Evolutionary conservation across 1,140 invertebrate genomes (phyloP).

Genomic region (Megalopta genalis): DNA sequence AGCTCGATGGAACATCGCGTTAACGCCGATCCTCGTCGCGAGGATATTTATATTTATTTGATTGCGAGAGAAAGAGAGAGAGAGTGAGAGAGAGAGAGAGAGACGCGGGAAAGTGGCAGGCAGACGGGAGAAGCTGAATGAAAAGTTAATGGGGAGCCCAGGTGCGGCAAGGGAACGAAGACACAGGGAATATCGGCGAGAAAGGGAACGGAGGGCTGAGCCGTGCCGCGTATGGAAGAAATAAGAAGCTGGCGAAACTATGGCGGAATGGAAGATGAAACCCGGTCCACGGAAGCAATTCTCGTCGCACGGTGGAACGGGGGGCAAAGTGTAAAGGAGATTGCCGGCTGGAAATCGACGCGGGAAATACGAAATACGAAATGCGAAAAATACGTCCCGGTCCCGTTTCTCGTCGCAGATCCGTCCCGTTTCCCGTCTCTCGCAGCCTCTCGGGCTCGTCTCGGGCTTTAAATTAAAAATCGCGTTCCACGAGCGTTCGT

Average conservation of each 20-base stretch:
- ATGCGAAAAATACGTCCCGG: too few relatives aligned
- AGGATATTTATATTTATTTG: neutral
- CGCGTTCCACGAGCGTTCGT: neutral
- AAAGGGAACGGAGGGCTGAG: neutral
- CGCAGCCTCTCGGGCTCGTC: too few relatives aligned
- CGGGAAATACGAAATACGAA: neutral
- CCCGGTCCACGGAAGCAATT: slow-evolving; percentile 5
- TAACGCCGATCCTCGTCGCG: neutral
- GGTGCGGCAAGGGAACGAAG: neutral
- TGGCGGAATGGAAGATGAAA: slow-evolving; percentile 37
- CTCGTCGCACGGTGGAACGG: neutral
- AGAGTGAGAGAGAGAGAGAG: too few relatives aligned
- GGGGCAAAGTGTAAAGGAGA: slow-evolving; percentile 16
- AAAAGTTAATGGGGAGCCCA: slow-evolving; percentile 16
- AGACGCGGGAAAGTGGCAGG: too few relatives aligned
- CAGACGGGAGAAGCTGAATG: neutral
- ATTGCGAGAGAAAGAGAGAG: neutral
- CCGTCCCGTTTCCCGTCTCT: neutral
- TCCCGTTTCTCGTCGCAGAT: neutral
- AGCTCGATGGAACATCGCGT: too few relatives aligned
- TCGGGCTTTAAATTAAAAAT: neutral
- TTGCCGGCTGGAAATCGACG: slow-evolving; percentile 25
- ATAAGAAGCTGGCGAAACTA: slow-evolving; percentile 19
- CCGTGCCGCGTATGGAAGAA: slow-evolving; percentile 6
- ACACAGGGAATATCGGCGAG: slow-evolving; percentile 1